Evolutionary conservation across 2,113 vertebrate species (phyloP).

Genomic region (Deroptyus accipitrinus): DNA sequence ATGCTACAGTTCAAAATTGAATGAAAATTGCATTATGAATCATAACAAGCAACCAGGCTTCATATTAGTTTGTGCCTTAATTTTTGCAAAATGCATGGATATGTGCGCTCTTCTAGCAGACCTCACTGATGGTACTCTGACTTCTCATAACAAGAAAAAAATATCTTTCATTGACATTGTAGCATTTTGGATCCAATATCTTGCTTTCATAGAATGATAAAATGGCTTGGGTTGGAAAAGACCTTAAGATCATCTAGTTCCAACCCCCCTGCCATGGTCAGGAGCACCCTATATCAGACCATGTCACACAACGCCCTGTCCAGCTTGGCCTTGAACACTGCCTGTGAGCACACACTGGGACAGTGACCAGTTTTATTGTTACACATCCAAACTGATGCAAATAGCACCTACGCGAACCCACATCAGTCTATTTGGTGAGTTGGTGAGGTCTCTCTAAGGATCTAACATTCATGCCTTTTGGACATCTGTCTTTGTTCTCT

Average conservation of each 20-base stretch:
- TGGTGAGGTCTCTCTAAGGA: not conserved
- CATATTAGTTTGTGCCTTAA: not conserved
- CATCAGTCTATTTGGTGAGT: not conserved
- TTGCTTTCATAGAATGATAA: not conserved
- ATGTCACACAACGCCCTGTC: not conserved
- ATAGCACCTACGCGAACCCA: not conserved
- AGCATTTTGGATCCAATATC: not conserved
- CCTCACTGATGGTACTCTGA: not conserved
- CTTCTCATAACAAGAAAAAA: not conserved
- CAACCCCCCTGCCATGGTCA: rapidly evolving
- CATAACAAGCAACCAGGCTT: not conserved
- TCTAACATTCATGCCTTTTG: not conserved
- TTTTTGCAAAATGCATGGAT: not conserved
- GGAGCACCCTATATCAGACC: not conserved
- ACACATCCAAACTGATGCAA: not conserved
- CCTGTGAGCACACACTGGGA: not conserved
- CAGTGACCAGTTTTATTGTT: not conserved
- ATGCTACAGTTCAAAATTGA: not conserved
- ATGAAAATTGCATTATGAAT: not conserved
- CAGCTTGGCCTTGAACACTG: not conserved
- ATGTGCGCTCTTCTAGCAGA: not conserved
- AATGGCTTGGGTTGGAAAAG: not conserved
- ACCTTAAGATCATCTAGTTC: not conserved
- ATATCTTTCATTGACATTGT: not conserved
- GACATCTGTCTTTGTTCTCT: not conserved